phyloP scores from a whole-genome alignment of 2,797 vertebrate species.

The Cyclura pinguis region DNA sequence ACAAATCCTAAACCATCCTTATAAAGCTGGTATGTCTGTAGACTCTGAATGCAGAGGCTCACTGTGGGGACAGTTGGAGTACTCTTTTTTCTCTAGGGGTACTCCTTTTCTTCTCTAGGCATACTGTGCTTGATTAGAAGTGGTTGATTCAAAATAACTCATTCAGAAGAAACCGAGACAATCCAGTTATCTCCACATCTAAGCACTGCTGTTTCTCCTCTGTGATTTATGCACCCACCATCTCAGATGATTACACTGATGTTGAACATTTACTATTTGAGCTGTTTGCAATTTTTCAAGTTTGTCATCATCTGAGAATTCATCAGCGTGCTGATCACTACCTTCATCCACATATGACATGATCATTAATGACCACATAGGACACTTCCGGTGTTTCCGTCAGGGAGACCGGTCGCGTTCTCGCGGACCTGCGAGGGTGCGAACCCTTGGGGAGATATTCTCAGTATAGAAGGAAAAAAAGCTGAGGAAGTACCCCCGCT shows the following conservation, averaged over 20 bases:
- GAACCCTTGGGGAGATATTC: too few species aligned
- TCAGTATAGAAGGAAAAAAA: too few species aligned
- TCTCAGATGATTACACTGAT: not conserved
- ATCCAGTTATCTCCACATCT: not conserved
- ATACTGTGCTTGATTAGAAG: not conserved
- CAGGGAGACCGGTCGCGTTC: too few species aligned
- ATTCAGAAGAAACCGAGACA: not conserved
- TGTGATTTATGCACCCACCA: not conserved
- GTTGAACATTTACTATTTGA: not conserved
- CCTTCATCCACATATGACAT: not conserved
- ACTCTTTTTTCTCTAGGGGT: too few species aligned
- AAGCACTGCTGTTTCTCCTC: not conserved
- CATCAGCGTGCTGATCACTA: not conserved
- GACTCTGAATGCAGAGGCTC: not conserved
- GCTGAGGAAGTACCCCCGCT: too few species aligned
- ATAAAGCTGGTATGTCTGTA: not conserved
- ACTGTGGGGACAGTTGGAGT: not conserved
- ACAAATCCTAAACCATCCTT: not conserved
- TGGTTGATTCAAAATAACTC: not conserved
- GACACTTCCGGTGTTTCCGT: too few species aligned
- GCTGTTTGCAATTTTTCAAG: not conserved
- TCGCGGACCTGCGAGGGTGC: too few species aligned
- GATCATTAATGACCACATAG: not conserved
- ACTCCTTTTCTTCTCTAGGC: too few species aligned
- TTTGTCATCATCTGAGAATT: not conserved